Percentiles rank a stretch among this genome's conserved stretches.
Conservation (phyloP, 1,140 invertebrate species). For the Onthophagus taurus region DNA sequence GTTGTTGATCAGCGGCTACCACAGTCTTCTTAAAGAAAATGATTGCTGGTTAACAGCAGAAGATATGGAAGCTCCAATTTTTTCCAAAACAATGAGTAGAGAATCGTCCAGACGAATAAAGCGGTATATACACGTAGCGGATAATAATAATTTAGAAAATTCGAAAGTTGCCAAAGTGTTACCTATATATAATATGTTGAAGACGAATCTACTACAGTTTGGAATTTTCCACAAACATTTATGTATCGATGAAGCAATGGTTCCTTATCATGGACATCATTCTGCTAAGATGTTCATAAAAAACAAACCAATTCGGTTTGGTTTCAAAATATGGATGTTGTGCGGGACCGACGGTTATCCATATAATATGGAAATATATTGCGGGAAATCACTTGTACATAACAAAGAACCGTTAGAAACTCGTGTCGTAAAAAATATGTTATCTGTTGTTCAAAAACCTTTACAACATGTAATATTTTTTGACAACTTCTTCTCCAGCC, state of each 20-base stretch:
- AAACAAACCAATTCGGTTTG: slow-evolving; percentile 11
- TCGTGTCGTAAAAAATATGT: neutral
- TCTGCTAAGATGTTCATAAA: slow-evolving; percentile 1
- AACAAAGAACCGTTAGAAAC: too few relatives aligned
- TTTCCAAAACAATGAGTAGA: slow-evolving; percentile 1
- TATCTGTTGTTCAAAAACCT: neutral
- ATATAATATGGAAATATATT: slow-evolving; percentile 11
- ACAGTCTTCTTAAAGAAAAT: slow-evolving; percentile 2
- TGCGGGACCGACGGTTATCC: neutral
- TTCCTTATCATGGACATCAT: neutral
- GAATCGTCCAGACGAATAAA: slow-evolving; percentile 1
- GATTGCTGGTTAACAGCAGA: slow-evolving; percentile 3
- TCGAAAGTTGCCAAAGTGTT: neutral
- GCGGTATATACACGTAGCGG: slow-evolving; percentile 1
- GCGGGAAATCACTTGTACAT: slow-evolving; percentile 3
- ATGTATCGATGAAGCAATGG: neutral
- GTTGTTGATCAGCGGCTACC: too few relatives aligned
- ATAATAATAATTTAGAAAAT: neutral
- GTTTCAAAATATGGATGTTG: neutral
- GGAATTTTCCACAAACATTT: neutral
- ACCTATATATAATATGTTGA: neutral
- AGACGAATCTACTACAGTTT: neutral
- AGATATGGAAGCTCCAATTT: neutral
- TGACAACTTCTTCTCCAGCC: neutral
- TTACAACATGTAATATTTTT: too few relatives aligned